These are phyloP conservation scores for Rhinopithecus roxellana DNA, from an alignment of 2,113 vertebrate genomes.

Conservation along the genomic window DNA sequence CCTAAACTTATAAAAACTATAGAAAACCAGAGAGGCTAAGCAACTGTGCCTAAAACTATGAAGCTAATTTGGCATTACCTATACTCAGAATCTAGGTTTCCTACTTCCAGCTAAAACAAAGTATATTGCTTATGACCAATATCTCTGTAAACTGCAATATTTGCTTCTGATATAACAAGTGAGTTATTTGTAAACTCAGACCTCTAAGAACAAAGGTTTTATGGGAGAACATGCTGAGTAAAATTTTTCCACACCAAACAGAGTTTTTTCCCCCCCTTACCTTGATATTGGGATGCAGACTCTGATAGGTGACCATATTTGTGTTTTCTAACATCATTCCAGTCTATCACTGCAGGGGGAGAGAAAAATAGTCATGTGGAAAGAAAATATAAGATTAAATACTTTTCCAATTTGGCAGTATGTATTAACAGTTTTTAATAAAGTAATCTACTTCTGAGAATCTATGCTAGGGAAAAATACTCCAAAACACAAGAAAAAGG, in stretches of 20 bases:
- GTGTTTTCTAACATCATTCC: conserved; percentile 96
- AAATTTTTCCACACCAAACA: conserved; percentile 17
- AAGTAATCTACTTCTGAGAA: conserved; percentile 26
- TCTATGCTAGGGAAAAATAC: conserved; percentile 47
- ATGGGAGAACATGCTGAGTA: conserved; percentile 1
- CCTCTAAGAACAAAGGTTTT: conserved; percentile 28
- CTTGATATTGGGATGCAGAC: conserved; percentile 92
- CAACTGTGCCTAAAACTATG: neutral
- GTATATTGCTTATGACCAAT: neutral
- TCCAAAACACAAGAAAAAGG: neutral
- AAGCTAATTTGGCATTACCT: conserved; percentile 24
- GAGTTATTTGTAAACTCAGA: neutral
- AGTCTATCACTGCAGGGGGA: conserved; percentile 89
- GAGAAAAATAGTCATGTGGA: conserved; percentile 60
- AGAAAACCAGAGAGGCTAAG: neutral
- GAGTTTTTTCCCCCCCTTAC: conserved; percentile 80
- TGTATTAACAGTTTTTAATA: neutral
- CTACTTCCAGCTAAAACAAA: conserved; percentile 36
- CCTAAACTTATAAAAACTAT: neutral
- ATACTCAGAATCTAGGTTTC: conserved; percentile 25
- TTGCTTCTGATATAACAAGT: conserved; percentile 22
- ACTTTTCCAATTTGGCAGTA: neutral
- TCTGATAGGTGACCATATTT: conserved; percentile 91
- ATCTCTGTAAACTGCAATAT: conserved; percentile 31
- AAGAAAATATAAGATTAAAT: conserved; percentile 46